Percentiles rank a stretch among this genome's conserved stretches.
These are phyloP conservation scores for Neria commutata DNA, from an alignment of 2,888 invertebrate species.

Conservation along the genomic window DNA sequence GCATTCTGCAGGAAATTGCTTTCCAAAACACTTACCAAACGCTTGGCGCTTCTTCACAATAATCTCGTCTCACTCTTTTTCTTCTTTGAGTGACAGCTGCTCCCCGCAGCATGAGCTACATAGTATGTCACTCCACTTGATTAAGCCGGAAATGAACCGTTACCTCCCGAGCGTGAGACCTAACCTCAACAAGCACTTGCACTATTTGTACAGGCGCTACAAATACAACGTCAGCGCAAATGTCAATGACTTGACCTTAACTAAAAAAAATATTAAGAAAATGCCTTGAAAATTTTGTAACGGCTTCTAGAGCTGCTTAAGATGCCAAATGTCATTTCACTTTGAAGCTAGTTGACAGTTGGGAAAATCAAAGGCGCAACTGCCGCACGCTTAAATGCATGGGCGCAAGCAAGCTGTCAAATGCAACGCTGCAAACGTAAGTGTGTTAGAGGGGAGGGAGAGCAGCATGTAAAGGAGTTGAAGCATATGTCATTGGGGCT, in stretches of 20 bases:
- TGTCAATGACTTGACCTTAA: not conserved
- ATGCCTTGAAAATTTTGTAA: not conserved
- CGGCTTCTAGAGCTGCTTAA: not conserved
- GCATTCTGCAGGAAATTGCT: too few relatives aligned
- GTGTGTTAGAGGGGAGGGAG: not conserved
- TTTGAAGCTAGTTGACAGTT: too few relatives aligned
- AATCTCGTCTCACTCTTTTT: not conserved
- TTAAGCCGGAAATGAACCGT: constrained; percentile 45
- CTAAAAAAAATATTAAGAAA: not conserved
- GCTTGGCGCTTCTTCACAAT: not conserved
- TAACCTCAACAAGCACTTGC: not conserved
- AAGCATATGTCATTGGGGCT: constrained; percentile 18
- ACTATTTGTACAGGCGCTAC: not conserved
- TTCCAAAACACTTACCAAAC: too few relatives aligned
- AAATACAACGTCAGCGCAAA: not conserved
- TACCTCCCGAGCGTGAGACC: not conserved
- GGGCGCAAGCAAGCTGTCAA: not conserved
- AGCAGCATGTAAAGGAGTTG: not conserved
- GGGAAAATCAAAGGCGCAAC: not conserved
- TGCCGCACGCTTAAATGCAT: too few relatives aligned
- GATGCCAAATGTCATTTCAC: not conserved
- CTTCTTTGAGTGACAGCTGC: not conserved
- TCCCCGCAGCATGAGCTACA: not conserved
- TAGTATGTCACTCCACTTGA: constrained; percentile 30
- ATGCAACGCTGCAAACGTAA: not conserved